Percentiles rank a stretch among this genome's conserved stretches.
Conservation (phyloP, 2,113 vertebrate genomes). For the Platichthys flesus region DNA sequence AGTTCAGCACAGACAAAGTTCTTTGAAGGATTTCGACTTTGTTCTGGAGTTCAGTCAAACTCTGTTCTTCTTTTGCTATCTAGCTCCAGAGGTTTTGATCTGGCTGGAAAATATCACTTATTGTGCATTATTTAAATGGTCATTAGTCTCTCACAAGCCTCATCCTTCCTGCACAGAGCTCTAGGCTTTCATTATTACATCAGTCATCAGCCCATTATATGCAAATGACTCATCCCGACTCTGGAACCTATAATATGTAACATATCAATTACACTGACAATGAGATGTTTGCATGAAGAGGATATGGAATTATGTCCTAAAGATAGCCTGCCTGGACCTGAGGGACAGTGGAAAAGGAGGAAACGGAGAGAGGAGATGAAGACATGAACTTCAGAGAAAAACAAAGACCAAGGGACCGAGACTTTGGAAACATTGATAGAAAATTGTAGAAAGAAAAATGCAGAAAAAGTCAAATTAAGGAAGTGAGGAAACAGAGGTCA, state of each 20-base stretch:
- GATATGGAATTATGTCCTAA: conserved; percentile 60
- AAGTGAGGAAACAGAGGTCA: background rate
- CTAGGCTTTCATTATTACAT: conserved; percentile 72
- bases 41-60: conserved; percentile 37
- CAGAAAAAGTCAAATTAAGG: background rate
- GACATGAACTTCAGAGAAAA: background rate
- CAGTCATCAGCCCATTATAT: conserved; percentile 73
- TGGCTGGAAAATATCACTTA: conserved; percentile 68
- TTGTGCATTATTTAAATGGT: conserved; percentile 74
- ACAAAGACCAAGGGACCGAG: background rate
- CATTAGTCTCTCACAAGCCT: conserved; percentile 67
- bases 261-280: conserved; percentile 66
- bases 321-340: conserved; percentile 53
- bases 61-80: conserved; percentile 22
- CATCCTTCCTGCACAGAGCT: conserved; percentile 50
- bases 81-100: conserved; percentile 61
- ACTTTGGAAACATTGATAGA: background rate
- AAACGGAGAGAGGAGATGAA: background rate
- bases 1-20: conserved; percentile 23
- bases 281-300: conserved; percentile 38
- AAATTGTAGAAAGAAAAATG: background rate
- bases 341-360: background rate
- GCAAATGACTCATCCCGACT: conserved; percentile 71
- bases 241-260: conserved; percentile 66
- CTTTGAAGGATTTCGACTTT: conserved; percentile 55